Base-by-base conservation (phyloP, 1,140 invertebrate species). In the Caenorhabditis remanei region DNA sequence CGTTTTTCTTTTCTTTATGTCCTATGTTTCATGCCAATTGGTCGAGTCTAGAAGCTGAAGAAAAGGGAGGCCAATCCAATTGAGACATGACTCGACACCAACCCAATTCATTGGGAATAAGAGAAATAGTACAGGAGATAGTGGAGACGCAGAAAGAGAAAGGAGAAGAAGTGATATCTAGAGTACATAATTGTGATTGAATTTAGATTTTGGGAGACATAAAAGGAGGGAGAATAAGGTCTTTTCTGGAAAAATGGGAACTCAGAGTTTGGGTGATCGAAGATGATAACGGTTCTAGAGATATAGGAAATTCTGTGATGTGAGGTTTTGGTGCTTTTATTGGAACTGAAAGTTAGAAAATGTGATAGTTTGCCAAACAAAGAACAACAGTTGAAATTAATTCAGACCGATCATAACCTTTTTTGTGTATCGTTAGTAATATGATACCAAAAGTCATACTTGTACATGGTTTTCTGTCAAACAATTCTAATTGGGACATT, bases 21-120 rank as follows among this genome's bases (percentile, higher is more conserved):
- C 19, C 65, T 71, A 46, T 79, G 71, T 79, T 79, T 79, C 46
- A 79, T 79, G 46, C 46, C 46, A 48, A 79, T 79, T 79, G 71
- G 71, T 50, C 46, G 43, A 7, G 43, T 8, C 11, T 71, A 7
- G n/a, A 13, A 65, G 24, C 32, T 32, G 40, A 46, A 46, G 9
- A 24, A 46, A 46, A 16, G 46, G 71, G 40, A 8, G 40, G 13
- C n/a, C 46, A 79, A 79, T 79, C 71, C 46, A 79, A 79, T 79
- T 79, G 71, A 79, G 71, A 48, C 71, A 79, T 79, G 71, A 79
- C 71, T 79, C 71, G 71, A 79, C 71, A 79, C 71, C 40, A 8
- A 46, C 9, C 67, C 71, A 79, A 79, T 79, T 79, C 71, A 71
- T 71, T 71, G 65, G 6, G 46, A 50, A 53, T 3, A 24, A 19